Percentiles rank a stretch among this genome's conserved stretches.
Conservation (phyloP, 2,797 vertebrate genomes). For the Emys orbicularis region DNA sequence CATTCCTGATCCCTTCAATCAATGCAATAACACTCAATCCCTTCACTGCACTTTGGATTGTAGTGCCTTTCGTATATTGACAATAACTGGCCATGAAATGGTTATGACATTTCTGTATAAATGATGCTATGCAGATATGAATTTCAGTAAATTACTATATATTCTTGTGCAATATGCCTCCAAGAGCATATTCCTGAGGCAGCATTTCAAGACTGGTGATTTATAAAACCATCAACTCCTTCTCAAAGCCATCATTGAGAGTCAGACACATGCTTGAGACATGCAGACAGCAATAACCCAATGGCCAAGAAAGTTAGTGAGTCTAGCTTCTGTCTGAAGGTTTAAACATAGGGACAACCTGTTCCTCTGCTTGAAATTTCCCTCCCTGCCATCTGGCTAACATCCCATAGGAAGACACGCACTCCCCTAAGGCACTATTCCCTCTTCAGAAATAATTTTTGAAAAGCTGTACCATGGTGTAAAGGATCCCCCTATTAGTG, state of each 20-base stretch:
- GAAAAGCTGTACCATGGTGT: conserved; percentile 7
- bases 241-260: background rate
- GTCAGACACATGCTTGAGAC: background rate
- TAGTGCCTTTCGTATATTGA: background rate
- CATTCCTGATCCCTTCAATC: background rate
- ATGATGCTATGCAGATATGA: background rate
- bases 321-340: background rate
- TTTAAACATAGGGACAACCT: background rate
- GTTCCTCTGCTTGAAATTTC: background rate
- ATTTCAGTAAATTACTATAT: background rate
- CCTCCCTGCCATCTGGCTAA: background rate
- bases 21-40: background rate
- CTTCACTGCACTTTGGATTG: background rate
- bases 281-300: background rate
- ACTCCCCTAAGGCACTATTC: background rate
- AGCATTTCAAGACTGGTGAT: background rate
- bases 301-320: background rate
- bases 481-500: conserved; percentile 26
- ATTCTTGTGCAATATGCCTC: background rate
- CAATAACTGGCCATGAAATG: background rate
- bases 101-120: background rate
- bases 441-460: conserved; percentile 20
- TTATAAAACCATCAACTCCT: background rate
- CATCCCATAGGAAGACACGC: background rate
- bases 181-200: background rate